Percentiles rank a stretch among this genome's conserved stretches.
phyloP scores from a whole-genome alignment of 53 echinoderm and acorn worm species.

The Hippasteria phrygiana region DNA sequence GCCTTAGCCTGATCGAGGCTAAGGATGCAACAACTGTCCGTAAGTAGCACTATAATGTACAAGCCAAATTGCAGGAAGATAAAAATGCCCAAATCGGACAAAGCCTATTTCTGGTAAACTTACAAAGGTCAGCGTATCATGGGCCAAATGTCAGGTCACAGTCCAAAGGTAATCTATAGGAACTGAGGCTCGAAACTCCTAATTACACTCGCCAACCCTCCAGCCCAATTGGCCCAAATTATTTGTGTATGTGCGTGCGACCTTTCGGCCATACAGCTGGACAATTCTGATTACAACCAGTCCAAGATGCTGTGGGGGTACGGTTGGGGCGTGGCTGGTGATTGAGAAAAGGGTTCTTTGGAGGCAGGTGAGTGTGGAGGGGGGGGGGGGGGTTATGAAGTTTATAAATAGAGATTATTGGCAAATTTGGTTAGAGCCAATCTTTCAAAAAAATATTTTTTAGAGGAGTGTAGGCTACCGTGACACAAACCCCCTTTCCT shows the following conservation, averaged over 20 bases:
- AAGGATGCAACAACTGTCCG: too few relatives aligned
- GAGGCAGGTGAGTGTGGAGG: too few relatives aligned
- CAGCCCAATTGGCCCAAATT: not conserved
- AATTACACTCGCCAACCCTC: not conserved
- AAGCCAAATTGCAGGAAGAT: not conserved
- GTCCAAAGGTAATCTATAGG: not conserved
- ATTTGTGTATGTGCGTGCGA: not conserved
- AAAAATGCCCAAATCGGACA: not conserved
- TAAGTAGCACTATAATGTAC: not conserved
- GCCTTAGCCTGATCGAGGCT: too few relatives aligned
- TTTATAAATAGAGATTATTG: too few relatives aligned
- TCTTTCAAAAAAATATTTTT: too few relatives aligned
- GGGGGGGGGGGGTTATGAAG: too few relatives aligned
- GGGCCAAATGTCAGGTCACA: conserved; percentile 3
- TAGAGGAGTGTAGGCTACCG: too few relatives aligned
- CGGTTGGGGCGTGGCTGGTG: too few relatives aligned
- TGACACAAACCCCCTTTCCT: too few relatives aligned
- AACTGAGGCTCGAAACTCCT: not conserved
- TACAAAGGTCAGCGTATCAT: not conserved
- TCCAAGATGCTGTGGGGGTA: not conserved
- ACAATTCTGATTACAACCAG: not conserved
- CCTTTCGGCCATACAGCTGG: not conserved
- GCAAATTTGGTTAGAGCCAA: too few relatives aligned
- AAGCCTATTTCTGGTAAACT: not conserved
- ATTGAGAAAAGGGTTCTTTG: too few relatives aligned